phyloP scores from a whole-genome alignment of 2,888 invertebrate genomes.

The Quadriops clusia region DNA sequence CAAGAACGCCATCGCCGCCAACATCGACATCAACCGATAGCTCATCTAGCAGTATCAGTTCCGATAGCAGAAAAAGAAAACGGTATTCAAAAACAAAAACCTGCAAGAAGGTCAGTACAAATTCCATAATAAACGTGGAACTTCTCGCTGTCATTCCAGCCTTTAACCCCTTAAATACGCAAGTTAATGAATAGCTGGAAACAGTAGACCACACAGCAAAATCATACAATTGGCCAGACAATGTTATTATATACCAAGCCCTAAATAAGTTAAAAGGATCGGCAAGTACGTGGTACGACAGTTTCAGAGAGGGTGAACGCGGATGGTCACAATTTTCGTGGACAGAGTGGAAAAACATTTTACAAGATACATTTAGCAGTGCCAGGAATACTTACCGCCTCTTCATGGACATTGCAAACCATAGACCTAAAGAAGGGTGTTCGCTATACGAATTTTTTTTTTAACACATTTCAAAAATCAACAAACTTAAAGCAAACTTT shows the following conservation, averaged over 20 bases:
- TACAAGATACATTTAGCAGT: constrained; percentile 10
- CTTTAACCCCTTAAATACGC: constrained; percentile 9
- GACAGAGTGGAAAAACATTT: constrained; percentile 13
- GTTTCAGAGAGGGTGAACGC: constrained; percentile 10
- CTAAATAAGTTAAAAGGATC: constrained; percentile 12
- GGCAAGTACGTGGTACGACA: constrained; percentile 14
- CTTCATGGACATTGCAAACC: constrained; percentile 14
- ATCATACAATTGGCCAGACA: constrained; percentile 8
- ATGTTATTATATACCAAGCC: constrained; percentile 11
- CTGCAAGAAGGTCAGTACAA: no score
- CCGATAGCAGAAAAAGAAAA: no score
- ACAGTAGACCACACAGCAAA: constrained; percentile 12
- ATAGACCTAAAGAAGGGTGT: constrained; percentile 10
- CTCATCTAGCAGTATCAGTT: no score
- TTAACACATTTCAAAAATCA: constrained; percentile 14
- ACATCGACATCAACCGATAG: no score
- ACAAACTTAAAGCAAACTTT: constrained; percentile 13
- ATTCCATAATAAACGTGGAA: constrained; percentile 2
- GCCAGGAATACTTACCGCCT: constrained; percentile 10
- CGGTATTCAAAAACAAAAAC: no score
- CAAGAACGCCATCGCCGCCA: no score
- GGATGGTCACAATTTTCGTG: constrained; percentile 13
- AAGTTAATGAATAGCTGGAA: constrained; percentile 12
- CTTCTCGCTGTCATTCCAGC: constrained; percentile 10
- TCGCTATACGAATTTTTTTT: constrained; percentile 16